Conservation (phyloP, 2,797 vertebrate species). For the Menidia menidia region DNA sequence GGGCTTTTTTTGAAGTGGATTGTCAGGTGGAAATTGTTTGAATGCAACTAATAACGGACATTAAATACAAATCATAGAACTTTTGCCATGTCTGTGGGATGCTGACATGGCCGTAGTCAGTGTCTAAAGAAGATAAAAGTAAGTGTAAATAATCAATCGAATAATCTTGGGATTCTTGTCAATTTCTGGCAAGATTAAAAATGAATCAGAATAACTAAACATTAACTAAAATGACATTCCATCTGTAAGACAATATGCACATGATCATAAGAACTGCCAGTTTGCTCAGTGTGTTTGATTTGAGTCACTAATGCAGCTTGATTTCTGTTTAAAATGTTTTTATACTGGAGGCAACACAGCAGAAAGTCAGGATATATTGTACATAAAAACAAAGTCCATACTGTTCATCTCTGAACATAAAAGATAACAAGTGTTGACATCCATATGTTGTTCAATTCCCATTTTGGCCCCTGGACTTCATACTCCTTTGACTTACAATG, state of each 20-base stretch:
- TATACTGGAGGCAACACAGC: conserved; percentile 17
- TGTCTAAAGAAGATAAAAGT: too few relatives aligned
- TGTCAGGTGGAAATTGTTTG: not conserved
- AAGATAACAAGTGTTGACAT: conserved; percentile 34
- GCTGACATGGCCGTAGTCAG: not conserved
- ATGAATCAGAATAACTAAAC: too few relatives aligned
- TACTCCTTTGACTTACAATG: conserved; percentile 7
- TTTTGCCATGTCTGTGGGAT: not conserved
- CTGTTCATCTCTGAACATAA: conserved; percentile 39
- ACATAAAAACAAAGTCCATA: conserved; percentile 13
- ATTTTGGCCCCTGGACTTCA: conserved; percentile 19
- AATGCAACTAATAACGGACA: not conserved
- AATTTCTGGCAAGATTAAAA: too few relatives aligned
- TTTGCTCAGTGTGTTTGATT: not conserved
- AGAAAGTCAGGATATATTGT: conserved; percentile 14
- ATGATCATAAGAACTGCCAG: not conserved
- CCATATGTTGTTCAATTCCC: conserved; percentile 38
- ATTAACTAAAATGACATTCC: conserved; percentile 5
- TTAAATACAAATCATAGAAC: not conserved
- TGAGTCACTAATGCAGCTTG: not conserved
- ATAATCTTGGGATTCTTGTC: too few relatives aligned
- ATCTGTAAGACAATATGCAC: conserved; percentile 23
- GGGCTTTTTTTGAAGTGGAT: too few relatives aligned
- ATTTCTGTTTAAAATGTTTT: conserved; percentile 19
- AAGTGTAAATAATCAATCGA: too few relatives aligned